A percentile compares a stretch with the other conserved stretches of the same genome.
These are phyloP conservation scores for Butastur rufipennis DNA, from an alignment of 2,113 vertebrate species.

Conservation along the genomic window DNA sequence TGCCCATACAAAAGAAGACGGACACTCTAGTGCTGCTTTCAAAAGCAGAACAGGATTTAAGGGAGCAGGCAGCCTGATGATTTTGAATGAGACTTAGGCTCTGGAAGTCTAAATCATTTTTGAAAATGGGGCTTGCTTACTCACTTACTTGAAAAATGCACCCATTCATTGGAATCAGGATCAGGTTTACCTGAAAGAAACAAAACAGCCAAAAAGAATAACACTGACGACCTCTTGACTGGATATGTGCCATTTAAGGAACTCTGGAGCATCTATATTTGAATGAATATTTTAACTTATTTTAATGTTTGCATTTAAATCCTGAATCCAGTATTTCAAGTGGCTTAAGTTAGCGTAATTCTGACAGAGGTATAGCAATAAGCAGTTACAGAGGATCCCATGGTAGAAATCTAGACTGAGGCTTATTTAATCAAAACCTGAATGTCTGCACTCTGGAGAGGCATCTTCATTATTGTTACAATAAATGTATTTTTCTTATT, in stretches of 20 bases:
- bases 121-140: neutral
- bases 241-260: neutral
- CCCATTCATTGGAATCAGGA: neutral
- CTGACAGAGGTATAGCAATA: neutral
- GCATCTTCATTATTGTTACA: neutral
- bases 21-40: neutral
- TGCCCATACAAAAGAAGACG: neutral
- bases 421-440: neutral
- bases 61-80: neutral
- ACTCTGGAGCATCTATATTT: neutral
- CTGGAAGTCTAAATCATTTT: neutral
- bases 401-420: neutral
- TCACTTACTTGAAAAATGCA: neutral
- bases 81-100: neutral
- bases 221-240: neutral
- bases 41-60: neutral
- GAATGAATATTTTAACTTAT: neutral
- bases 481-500: constrained; percentile 12
- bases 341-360: neutral
- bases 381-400: neutral
- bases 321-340: neutral
- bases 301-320: neutral
- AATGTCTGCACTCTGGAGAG: neutral
- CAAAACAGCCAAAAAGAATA: neutral
- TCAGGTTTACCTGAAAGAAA: neutral